A percentile compares a stretch with the other conserved stretches of the same genome.
Conservation (phyloP, 2,113 vertebrate species). For the Forbesichthys papilliferus region DNA sequence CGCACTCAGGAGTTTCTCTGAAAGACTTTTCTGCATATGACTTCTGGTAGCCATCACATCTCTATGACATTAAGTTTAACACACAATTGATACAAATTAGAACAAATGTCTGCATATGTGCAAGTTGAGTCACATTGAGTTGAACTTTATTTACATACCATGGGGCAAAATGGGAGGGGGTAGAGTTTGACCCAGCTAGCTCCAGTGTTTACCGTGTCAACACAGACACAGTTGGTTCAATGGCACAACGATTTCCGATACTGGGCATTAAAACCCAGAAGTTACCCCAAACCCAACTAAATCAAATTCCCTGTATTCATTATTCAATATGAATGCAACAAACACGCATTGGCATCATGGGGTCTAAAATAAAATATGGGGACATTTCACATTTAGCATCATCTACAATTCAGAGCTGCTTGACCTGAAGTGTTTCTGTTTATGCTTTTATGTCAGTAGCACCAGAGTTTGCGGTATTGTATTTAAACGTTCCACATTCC, state of each 20-base stretch:
- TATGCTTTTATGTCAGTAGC: too few relatives aligned
- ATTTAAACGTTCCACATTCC: too few relatives aligned
- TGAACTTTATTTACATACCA: conserved; percentile 26
- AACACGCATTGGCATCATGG: too few relatives aligned
- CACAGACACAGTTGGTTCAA: conserved; percentile 18
- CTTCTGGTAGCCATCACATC: conserved; percentile 80
- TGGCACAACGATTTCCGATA: conserved; percentile 35
- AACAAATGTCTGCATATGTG: background rate
- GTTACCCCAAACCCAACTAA: conserved; percentile 5
- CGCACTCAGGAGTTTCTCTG: conserved; percentile 79
- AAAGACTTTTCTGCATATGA: conserved; percentile 78
- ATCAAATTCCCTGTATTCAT: conserved; percentile 18
- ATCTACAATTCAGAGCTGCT: too few relatives aligned
- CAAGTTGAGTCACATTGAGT: background rate
- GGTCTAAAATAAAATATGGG: too few relatives aligned
- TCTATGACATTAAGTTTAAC: background rate
- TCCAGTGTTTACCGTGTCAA: conserved; percentile 52
- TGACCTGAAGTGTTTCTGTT: too few relatives aligned
- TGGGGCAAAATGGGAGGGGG: conserved; percentile 16
- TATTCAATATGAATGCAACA: background rate
- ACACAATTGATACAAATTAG: conserved; percentile 28
- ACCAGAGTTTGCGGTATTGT: too few relatives aligned
- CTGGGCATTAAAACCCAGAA: conserved; percentile 2
- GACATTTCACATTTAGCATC: too few relatives aligned
- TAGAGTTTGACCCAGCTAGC: background rate